Percentiles rank a stretch among this genome's conserved stretches.
Evolutionary conservation across 2,888 invertebrate species (phyloP).

Genomic region (Enchytraeus crypticus): DNA sequence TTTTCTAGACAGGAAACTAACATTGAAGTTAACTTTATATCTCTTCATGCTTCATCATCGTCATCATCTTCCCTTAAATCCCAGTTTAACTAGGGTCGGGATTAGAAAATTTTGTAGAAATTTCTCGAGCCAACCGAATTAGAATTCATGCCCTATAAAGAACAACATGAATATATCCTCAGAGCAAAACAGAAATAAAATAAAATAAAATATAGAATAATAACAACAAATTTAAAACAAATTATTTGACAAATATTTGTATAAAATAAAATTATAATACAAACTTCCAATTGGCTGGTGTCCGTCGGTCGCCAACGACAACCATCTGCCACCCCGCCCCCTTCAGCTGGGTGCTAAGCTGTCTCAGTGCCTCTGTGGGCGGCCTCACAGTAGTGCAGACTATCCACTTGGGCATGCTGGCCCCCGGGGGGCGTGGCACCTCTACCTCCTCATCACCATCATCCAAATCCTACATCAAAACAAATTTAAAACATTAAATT

Average conservation of each 20-base stretch:
- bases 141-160: too few relatives aligned
- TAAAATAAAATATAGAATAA: too few relatives aligned
- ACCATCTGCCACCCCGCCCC: slow-evolving; percentile 26
- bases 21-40: too few relatives aligned
- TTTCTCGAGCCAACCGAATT: too few relatives aligned
- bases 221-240: too few relatives aligned
- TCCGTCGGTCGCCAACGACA: slow-evolving; percentile 27
- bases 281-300: slow-evolving; percentile 26
- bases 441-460: slow-evolving; percentile 3
- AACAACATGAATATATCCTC: too few relatives aligned
- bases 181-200: too few relatives aligned
- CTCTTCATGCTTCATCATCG: too few relatives aligned
- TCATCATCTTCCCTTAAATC: too few relatives aligned
- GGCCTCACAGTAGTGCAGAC: slow-evolving; percentile 25
- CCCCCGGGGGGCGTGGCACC: neutral
- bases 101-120: too few relatives aligned
- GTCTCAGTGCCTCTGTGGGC: slow-evolving; percentile 21
- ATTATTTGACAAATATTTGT: neutral
- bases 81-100: too few relatives aligned
- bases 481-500: neutral
- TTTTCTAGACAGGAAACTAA: too few relatives aligned
- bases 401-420: slow-evolving; percentile 22
- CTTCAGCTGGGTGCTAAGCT: slow-evolving; percentile 7
- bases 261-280: neutral
- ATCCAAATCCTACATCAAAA: neutral